Percentiles rank a stretch among this genome's conserved stretches.
These are phyloP conservation scores for Osmerus eperlanus DNA, from an alignment of 2,113 vertebrate genomes.

Conservation along the genomic window DNA sequence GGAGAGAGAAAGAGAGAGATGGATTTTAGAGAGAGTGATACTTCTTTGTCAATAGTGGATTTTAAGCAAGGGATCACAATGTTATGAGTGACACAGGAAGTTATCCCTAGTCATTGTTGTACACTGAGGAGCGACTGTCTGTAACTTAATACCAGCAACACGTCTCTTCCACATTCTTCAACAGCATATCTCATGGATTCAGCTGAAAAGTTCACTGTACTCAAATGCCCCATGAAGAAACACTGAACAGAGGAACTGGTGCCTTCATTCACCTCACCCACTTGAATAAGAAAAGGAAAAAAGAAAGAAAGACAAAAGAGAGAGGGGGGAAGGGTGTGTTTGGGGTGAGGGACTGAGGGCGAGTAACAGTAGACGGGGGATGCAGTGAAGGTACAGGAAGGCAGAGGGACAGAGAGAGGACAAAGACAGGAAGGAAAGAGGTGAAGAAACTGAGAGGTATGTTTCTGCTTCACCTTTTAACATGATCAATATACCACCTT, in stretches of 20 bases:
- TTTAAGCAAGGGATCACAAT: too few species aligned
- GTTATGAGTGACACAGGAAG: too few species aligned
- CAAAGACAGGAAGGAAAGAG: background rate
- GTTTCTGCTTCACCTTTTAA: background rate
- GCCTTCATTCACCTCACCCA: background rate
- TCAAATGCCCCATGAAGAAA: background rate
- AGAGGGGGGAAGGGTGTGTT: background rate
- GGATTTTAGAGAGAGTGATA: too few species aligned
- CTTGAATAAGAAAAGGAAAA: slow-evolving; percentile 2
- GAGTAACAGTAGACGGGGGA: background rate
- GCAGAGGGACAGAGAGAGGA: background rate
- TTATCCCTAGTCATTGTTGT: too few species aligned
- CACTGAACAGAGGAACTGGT: background rate
- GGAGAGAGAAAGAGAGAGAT: too few species aligned
- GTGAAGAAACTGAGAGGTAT: background rate
- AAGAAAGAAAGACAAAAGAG: background rate
- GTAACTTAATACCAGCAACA: too few species aligned
- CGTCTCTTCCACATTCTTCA: too few species aligned
- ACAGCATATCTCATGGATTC: too few species aligned
- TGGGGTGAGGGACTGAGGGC: background rate
- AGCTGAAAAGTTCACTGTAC: background rate
- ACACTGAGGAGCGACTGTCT: too few species aligned
- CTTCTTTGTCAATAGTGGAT: too few species aligned
- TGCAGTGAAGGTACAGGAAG: background rate
- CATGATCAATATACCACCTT: too few species aligned